Evolutionary conservation across 1,140 invertebrate genomes (phyloP).

Genomic region (Tetramorium simillimum): DNA sequence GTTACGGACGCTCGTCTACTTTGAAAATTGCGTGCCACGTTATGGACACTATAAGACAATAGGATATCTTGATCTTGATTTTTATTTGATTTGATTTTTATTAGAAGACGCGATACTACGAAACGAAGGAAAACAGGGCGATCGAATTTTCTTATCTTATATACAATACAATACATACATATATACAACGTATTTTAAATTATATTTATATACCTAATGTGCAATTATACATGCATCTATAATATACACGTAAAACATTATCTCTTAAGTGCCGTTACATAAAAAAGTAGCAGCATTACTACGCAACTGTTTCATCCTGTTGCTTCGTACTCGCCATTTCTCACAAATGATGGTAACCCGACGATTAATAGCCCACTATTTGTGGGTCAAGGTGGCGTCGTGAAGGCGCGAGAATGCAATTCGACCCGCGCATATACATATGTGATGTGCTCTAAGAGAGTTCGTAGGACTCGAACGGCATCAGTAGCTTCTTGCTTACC

Average conservation of each 20-base stretch:
- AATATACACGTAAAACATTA: not conserved
- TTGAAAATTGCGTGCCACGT: conserved; percentile 12
- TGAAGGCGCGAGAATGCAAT: conserved; percentile 58
- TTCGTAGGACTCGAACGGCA: conserved; percentile 59
- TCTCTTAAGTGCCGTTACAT: no score
- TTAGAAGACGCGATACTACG: not conserved
- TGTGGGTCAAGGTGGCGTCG: conserved; percentile 67
- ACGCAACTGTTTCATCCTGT: no score
- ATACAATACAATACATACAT: no score
- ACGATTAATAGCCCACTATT: conserved; percentile 35
- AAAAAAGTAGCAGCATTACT: not conserved
- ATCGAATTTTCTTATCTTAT: not conserved
- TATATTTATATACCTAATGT: not conserved
- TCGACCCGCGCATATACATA: conserved; percentile 1
- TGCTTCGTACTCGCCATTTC: not conserved
- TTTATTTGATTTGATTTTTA: not conserved
- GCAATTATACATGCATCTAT: not conserved
- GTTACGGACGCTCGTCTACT: conserved; percentile 49
- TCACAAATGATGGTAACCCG: not conserved
- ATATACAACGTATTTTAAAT: not conserved
- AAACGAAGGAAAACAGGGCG: no score
- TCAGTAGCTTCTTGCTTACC: conserved; percentile 71
- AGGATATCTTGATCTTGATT: not conserved
- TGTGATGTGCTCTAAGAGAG: not conserved
- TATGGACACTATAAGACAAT: not conserved